Conservation (phyloP, 2,888 invertebrate genomes). For the Bombylius discolor region DNA sequence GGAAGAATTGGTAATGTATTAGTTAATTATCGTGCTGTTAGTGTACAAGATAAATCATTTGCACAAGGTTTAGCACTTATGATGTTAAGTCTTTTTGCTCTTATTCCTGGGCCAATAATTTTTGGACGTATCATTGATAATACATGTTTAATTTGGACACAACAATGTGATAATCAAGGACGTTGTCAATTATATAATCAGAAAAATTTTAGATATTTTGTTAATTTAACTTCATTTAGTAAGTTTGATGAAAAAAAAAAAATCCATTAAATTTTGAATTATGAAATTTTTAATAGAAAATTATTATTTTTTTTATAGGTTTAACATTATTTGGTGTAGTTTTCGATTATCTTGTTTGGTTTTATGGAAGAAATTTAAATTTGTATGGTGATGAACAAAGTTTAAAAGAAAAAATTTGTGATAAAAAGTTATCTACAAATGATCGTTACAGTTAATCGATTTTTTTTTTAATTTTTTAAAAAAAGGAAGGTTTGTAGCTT, state of each 20-base stretch:
- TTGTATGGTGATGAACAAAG: slow-evolving; percentile 40
- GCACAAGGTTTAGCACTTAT: slow-evolving; percentile 50
- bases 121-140: slow-evolving; percentile 51
- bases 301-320: slow-evolving; percentile 30
- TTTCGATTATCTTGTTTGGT: slow-evolving; percentile 49
- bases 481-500: no score
- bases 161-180: slow-evolving; percentile 46
- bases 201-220: slow-evolving; percentile 41
- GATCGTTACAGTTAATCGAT: no score
- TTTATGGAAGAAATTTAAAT: slow-evolving; percentile 44
- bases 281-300: no score
- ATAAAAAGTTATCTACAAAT: no score
- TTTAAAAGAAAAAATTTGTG: no score
- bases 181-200: slow-evolving; percentile 57
- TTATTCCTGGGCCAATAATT: slow-evolving; percentile 57
- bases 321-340: slow-evolving; percentile 44
- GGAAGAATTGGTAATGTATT: slow-evolving; percentile 52
- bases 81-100: slow-evolving; percentile 47
- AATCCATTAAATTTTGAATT: no score
- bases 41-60: slow-evolving; percentile 48
- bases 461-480: no score
- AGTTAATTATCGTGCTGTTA: slow-evolving; percentile 50
- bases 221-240: slow-evolving; percentile 45
- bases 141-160: slow-evolving; percentile 53
- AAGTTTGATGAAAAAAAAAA: background rate